Evolutionary conservation across 2,797 vertebrate genomes (phyloP).

Genomic region (Gymnodraco acuticeps): DNA sequence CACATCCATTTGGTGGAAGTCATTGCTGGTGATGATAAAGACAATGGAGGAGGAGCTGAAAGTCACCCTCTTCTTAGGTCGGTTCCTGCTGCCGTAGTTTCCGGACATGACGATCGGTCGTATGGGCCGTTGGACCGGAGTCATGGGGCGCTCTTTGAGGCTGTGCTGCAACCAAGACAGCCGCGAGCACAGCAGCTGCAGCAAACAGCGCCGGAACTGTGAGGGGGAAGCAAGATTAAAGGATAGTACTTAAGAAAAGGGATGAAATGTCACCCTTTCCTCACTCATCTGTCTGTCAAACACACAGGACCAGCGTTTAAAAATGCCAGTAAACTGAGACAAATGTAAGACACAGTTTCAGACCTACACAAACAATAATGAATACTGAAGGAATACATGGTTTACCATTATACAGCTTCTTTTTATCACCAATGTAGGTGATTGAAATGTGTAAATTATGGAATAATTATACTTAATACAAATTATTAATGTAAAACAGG

Average conservation of each 20-base stretch:
- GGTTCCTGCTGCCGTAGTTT: constrained; percentile 67
- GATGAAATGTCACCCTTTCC: constrained; percentile 16
- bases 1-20: constrained; percentile 83
- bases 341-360: constrained; percentile 1
- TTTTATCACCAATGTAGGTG: too few relatives aligned
- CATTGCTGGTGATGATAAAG: constrained; percentile 93
- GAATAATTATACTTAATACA: too few relatives aligned
- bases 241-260: constrained; percentile 15
- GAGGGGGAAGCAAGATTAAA: constrained; percentile 20
- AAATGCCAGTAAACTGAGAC: constrained; percentile 6
- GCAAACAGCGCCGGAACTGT: constrained; percentile 91
- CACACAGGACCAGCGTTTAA: constrained; percentile 15
- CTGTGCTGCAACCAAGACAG: constrained; percentile 85
- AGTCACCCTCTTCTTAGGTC: constrained; percentile 95
- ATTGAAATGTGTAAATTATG: too few relatives aligned
- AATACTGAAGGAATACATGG: not conserved
- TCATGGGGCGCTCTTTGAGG: constrained; percentile 83
- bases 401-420: too few relatives aligned
- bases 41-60: constrained; percentile 94
- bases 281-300: constrained; percentile 33
- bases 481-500: too few relatives aligned
- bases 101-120: constrained; percentile 89
- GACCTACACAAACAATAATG: constrained; percentile 23
- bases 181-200: constrained; percentile 89
- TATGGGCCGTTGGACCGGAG: constrained; percentile 82